A percentile compares a stretch with the other conserved stretches of the same genome.
phyloP scores from a whole-genome alignment of 2,797 vertebrate species.

The Clarias fuscus region DNA sequence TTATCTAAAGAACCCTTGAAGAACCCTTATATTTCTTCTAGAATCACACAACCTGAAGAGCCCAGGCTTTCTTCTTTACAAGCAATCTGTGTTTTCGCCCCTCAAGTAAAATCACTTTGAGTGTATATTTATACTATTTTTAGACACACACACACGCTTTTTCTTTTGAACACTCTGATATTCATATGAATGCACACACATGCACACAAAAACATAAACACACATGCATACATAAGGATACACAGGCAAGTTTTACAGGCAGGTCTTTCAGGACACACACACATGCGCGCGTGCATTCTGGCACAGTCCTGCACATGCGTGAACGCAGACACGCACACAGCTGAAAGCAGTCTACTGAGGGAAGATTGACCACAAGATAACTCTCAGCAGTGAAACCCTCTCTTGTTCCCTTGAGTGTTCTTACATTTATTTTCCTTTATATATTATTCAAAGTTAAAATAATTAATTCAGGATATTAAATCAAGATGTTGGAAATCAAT shows the following conservation, averaged over 20 bases:
- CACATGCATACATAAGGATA: slow-evolving; percentile 27
- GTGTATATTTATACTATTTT: too few species aligned
- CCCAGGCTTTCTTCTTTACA: background rate
- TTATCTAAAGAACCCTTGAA: background rate
- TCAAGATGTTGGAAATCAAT: slow-evolving; percentile 85
- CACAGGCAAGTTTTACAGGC: slow-evolving; percentile 14
- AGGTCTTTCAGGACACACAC: slow-evolving; percentile 21
- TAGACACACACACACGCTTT: slow-evolving; percentile 14
- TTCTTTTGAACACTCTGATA: slow-evolving; percentile 21
- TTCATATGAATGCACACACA: slow-evolving; percentile 9
- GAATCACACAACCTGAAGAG: background rate
- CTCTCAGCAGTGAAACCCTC: slow-evolving; percentile 62
- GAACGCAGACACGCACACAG: slow-evolving; percentile 50
- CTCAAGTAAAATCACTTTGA: background rate
- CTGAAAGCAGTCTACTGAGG: slow-evolving; percentile 57
- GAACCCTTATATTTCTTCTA: background rate
- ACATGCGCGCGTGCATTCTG: slow-evolving; percentile 18
- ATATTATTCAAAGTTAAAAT: slow-evolving; percentile 83
- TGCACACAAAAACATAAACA: slow-evolving; percentile 21
- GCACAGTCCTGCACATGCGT: slow-evolving; percentile 43
- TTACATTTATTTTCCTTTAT: slow-evolving; percentile 80
- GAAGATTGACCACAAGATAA: slow-evolving; percentile 69
- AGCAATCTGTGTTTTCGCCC: slow-evolving; percentile 7
- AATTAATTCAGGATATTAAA: slow-evolving; percentile 87
- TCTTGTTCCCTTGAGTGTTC: slow-evolving; percentile 71